These are phyloP conservation scores for Netelia virgata DNA, from an alignment of 2,888 invertebrate genomes.

Conservation along the genomic window DNA sequence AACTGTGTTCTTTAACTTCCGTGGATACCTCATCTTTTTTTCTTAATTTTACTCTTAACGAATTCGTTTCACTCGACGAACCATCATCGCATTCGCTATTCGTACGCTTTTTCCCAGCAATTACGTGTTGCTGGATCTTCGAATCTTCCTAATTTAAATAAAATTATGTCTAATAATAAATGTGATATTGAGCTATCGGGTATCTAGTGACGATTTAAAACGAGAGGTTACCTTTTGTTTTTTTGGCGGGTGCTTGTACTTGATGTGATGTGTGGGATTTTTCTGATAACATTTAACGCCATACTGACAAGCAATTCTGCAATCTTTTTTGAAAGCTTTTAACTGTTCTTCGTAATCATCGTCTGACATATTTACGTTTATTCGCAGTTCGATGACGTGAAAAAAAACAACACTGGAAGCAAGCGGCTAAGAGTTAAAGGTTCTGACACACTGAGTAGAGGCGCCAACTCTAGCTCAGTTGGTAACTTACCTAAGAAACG, in stretches of 20 bases:
- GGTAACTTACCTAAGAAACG: too few species aligned
- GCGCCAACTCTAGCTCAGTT: too few species aligned
- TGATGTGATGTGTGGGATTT: conserved; percentile 90
- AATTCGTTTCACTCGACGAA: neutral
- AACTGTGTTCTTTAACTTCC: conserved; percentile 52
- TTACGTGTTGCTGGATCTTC: neutral
- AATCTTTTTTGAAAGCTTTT: conserved; percentile 77
- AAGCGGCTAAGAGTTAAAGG: too few species aligned
- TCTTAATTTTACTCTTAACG: conserved; percentile 47
- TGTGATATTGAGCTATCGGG: neutral
- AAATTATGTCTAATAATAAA: neutral
- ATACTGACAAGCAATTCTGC: conserved; percentile 90
- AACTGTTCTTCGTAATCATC: conserved; percentile 61
- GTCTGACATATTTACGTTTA: conserved; percentile 39
- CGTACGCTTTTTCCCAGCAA: conserved; percentile 47
- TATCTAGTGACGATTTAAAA: neutral
- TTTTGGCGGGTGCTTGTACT: conserved; percentile 91
- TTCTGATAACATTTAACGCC: conserved; percentile 93
- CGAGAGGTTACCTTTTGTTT: conserved; percentile 64
- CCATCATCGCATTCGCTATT: conserved; percentile 56
- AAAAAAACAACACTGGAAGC: too few species aligned
- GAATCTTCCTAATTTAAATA: conserved; percentile 1
- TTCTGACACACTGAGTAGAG: too few species aligned
- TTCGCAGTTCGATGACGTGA: too few species aligned
- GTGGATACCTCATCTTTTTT: conserved; percentile 40